Conservation (phyloP, 2,113 vertebrate species). For the Parus major region DNA sequence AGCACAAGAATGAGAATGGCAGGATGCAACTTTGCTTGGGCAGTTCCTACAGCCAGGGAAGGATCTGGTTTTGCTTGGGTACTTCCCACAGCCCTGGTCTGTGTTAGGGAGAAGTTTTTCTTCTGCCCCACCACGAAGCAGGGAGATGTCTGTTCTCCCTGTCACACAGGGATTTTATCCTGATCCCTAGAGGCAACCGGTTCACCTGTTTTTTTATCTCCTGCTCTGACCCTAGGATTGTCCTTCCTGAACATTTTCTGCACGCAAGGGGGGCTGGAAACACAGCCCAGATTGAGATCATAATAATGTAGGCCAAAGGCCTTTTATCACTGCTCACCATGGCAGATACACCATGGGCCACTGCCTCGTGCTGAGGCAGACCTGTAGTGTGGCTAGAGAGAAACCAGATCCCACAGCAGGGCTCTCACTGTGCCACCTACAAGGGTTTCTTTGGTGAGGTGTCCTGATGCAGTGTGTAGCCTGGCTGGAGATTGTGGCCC, state of each 20-base stretch:
- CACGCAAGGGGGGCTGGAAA: background rate
- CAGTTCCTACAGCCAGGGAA: background rate
- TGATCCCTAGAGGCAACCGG: background rate
- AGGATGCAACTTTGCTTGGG: background rate
- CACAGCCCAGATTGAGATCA: background rate
- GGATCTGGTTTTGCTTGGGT: background rate
- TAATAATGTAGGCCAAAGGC: background rate
- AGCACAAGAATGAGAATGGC: background rate
- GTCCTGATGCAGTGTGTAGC: background rate
- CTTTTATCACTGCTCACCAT: background rate
- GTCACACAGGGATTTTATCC: background rate
- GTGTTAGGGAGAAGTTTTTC: background rate
- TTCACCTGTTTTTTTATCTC: background rate
- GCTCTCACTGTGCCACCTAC: background rate
- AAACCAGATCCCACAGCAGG: background rate
- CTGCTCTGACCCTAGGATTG: background rate
- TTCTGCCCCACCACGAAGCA: background rate
- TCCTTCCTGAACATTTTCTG: background rate
- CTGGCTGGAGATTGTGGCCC: background rate
- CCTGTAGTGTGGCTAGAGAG: background rate
- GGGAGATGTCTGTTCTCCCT: background rate
- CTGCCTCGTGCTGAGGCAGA: rapidly evolving
- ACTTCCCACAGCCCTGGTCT: background rate
- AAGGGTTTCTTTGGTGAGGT: background rate
- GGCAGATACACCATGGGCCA: background rate